Evolutionary conservation across 2,797 vertebrate species (phyloP).

Genomic region (Microcaecilia unicolor): DNA sequence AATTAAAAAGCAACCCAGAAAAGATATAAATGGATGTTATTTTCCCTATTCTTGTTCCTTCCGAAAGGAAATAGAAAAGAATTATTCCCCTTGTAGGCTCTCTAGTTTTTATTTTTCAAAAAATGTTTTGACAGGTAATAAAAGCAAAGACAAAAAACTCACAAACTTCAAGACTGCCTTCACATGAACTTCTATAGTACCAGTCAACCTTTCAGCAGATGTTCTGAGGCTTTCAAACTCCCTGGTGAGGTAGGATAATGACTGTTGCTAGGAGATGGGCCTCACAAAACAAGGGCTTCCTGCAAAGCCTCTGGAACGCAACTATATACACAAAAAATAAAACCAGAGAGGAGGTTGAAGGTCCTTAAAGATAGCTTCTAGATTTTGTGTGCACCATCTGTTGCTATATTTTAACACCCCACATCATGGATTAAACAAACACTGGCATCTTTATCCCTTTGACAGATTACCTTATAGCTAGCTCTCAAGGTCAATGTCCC

Average conservation of each 20-base stretch:
- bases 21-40: too few species aligned
- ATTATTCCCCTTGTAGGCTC: too few species aligned
- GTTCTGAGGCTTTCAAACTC: slow-evolving; percentile 12
- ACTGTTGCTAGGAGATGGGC: slow-evolving; percentile 65
- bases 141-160: too few species aligned
- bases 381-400: slow-evolving; percentile 15
- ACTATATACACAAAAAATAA: rapidly evolving
- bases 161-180: too few species aligned
- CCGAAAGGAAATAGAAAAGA: too few species aligned
- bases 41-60: too few species aligned
- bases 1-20: too few species aligned
- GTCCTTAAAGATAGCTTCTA: slow-evolving; percentile 50
- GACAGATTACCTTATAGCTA: slow-evolving; percentile 1
- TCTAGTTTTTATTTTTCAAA: too few species aligned
- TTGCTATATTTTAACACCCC: slow-evolving; percentile 21
- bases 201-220: slow-evolving; percentile 5
- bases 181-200: neutral
- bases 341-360: rapidly evolving
- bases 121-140: too few species aligned
- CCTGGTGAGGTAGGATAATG: slow-evolving; percentile 27
- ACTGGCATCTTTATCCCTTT: slow-evolving; percentile 21
- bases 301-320: slow-evolving; percentile 38
- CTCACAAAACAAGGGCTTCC: slow-evolving; percentile 36
- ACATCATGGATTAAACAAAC: slow-evolving; percentile 13
- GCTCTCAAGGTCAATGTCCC: too few species aligned